Base-by-base conservation (phyloP, 1,140 invertebrate species). In the Phenacoccus solenopsis region DNA sequence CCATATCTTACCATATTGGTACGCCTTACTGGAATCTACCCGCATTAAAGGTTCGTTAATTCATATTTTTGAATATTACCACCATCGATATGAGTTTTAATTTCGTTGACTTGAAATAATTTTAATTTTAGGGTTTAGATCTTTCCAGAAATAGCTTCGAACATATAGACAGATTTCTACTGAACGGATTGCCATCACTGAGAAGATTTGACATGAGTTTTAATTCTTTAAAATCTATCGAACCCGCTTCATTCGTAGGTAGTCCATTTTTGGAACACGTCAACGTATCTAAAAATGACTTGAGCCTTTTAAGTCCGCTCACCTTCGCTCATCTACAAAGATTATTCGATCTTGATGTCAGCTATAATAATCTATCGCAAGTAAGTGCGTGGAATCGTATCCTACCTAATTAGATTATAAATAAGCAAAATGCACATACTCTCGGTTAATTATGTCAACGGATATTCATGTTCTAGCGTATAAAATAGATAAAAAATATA, bases 11-110 rank as follows among this genome's bases (percentile, higher is more conserved):
- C 73, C 74, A 75, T 28, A 73, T 81, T 4, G 83, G 84, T 70
- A 79, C 84, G 71, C 88, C 89, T 1, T 87, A 89, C 75, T 92
- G 89, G 89, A 88, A 91, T 80, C 78, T 92, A 13, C 90, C 90
- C 0, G 84, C 86, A 7, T 79, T 92, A 2, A 91, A 91, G 79
- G 89, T 22, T 70, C 30, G 56, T 28, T 30, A 24, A 9, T 13
- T 7, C 30, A 5, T 32, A 32, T 13, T 32, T 32, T 13, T 13
- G 30, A 32, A 32, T 32, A 32, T 7, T 32, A 32, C 13, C 5
- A 32, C 13, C 5, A n/a, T n/a, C n/a, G n/a, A n/a, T n/a, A n/a
- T n/a, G n/a, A n/a, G n/a, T 9, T 10, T n/a, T 38, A 38, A 38
- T 38, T 38, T 64, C 4, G 9, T 64, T 22, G 2, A 25, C 59